Base-by-base conservation (phyloP, 2,888 invertebrate species). In the Drosophila barbarae region DNA sequence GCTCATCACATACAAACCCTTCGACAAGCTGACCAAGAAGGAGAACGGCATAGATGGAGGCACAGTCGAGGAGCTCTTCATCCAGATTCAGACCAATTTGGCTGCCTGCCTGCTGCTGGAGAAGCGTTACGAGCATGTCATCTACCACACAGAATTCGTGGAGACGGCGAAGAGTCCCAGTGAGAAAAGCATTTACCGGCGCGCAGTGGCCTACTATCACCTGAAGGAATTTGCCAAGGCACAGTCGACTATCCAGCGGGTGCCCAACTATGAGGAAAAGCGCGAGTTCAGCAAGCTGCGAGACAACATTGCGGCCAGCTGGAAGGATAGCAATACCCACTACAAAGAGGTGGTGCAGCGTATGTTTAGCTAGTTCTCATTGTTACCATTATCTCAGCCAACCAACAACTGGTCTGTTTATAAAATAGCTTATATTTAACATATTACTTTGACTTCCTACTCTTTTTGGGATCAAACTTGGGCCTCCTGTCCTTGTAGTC, bases 21-120 rank as follows among this genome's bases (percentile, higher is more conserved):
- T 91, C 5, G 90, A 91, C n/a, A 86, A 89, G 8, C 88, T 93
- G 8, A 91, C 91, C 41, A 90, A 90, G 3, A 89, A 68, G 34
- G 50, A 52, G 2, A 84, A 87, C 61, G 85, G 85, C 5, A 71
- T 88, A 3, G 74, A 85, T 12, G 77, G 77, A 0, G 87, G 90
- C 9, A 91, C 92, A 58, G 90, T 95, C 71, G 86, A 91, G 36
- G 89, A 90, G 53, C 87, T 95, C 9, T 92, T 94, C 87, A 89
- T 92, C 10, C 93, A 92, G 74, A 90, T 96, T 9, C 95, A 94
- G 86, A 94, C 95, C 74, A 97, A 97, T 88, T 90, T 97, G 86
- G 95, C 96, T 0, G 94, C 94, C 46, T 96, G 96, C 86, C 94
- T 96, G 77, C 90, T 95, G 21, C 93, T 93, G 69, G 91, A 91